Evolutionary conservation across 2,888 invertebrate genomes (phyloP), one percentile per base, ranked within the genome.

Genomic region (Ectobius pallidus): DNA sequence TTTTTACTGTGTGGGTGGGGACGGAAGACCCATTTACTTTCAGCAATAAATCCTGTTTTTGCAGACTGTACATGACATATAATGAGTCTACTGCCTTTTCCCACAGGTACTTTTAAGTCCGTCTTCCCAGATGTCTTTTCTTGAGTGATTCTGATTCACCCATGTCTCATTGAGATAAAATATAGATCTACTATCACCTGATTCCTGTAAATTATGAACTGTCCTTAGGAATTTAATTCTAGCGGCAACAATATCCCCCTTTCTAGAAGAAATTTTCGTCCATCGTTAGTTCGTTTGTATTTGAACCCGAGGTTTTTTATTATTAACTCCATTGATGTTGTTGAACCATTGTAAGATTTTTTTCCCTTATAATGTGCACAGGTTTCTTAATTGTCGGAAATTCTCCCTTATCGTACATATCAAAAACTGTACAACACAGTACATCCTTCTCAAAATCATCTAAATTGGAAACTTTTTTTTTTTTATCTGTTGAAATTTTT

Each of bases 81-180:
- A 46, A 46, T 46, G 16, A 46, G 18, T n/a, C 46, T 46, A n/a
- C n/a, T 46, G 7, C 46, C 46, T 11, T 46, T 46, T 4, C 46
- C 11, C n/a, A 46, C n/a, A 46, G 46, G 46, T 3, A 46, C 11
- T 46, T 46, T 46, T 7, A 46, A n/a, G 18, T n/a, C 46, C 7
- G 46, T 46, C 46, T n/a, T 14, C 3, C 46, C 46, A 9, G 18
- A 46, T n/a, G n/a, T n/a, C 11, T 46, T 46, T 46, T n/a, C 16
- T n/a, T 46, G 46, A n/a, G 46, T 46, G 46, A 46, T 46, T 46
- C n/a, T 46, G 46, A n/a, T 46, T 46, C n/a, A 46, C n/a, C 46
- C 16, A 46, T n/a, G 46, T 46, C 18, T 46, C 46, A n/a, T 46
- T n/a, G 3, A 46, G 46, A n/a, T 46, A 46, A 46, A 46, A 46